Evolutionary conservation across 1,140 invertebrate species (phyloP).

Genomic region (Fopius arisanus): DNA sequence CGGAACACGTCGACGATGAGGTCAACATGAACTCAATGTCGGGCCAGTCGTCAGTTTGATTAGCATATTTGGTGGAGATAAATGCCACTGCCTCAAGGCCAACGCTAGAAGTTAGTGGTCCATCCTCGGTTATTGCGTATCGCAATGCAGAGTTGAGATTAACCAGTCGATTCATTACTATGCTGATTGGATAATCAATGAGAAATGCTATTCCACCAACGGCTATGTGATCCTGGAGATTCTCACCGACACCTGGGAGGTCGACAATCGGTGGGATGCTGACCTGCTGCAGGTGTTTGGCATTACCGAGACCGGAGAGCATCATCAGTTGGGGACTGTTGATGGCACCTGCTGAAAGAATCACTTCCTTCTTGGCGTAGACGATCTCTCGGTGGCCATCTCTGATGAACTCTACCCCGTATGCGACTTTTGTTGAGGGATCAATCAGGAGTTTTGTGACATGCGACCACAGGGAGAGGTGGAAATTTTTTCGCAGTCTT

Average conservation of each 20-base stretch:
- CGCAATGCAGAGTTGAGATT: slow-evolving; percentile 79
- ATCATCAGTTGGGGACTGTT: slow-evolving; percentile 83
- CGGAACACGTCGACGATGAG: slow-evolving; percentile 79
- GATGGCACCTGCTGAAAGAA: slow-evolving; percentile 80
- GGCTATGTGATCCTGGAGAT: slow-evolving; percentile 86
- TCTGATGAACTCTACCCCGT: slow-evolving; percentile 80
- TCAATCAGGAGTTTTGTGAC: slow-evolving; percentile 81
- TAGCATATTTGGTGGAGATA: slow-evolving; percentile 86
- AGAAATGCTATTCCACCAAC: slow-evolving; percentile 80
- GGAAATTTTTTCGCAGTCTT: slow-evolving; percentile 75
- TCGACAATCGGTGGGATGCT: slow-evolving; percentile 75
- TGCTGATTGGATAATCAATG: slow-evolving; percentile 80
- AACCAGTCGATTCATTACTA: slow-evolving; percentile 78
- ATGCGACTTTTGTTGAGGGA: slow-evolving; percentile 72
- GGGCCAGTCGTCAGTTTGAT: slow-evolving; percentile 84
- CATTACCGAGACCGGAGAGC: slow-evolving; percentile 84
- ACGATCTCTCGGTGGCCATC: slow-evolving; percentile 72
- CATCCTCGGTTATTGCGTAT: slow-evolving; percentile 80
- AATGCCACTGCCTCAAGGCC: slow-evolving; percentile 86
- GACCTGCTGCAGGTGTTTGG: slow-evolving; percentile 72
- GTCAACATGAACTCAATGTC: slow-evolving; percentile 91
- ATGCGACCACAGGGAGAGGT: slow-evolving; percentile 78
- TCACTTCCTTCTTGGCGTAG: slow-evolving; percentile 79
- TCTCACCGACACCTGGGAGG: slow-evolving; percentile 78
- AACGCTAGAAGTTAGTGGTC: slow-evolving; percentile 82